Evolutionary conservation across 2,888 invertebrate genomes (phyloP), one percentile per base, ranked within the genome.

Genomic region (Tachina lurida): DNA sequence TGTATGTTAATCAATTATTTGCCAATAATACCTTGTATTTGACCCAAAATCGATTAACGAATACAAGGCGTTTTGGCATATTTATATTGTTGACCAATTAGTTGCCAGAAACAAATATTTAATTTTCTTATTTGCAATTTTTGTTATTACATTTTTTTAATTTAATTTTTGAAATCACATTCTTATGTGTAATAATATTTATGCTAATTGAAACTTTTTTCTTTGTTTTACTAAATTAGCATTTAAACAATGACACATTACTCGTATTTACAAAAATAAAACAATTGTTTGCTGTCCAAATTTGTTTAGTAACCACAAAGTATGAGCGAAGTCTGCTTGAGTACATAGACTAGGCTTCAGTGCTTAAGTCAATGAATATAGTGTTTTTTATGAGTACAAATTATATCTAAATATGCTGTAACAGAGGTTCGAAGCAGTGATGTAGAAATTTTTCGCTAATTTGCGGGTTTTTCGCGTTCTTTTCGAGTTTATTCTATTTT

Each of bases 1-100:
- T 31, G 31, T 31, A 12, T 19, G 45, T n/a, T 45, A 47, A 49
- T 19, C 12, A 41, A 49, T 49, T 67, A 49, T 49, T 47, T 67
- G 65, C 65, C 65, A 67, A 67, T 49, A 67, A 31, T 49, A 31
- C 49, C 65, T 67, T 67, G 65, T 31, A 67, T 67, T 67, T 67
- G 65, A 67, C 65, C 67, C 49, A 68, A 68, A 39, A 68, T 52
- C 67, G 39, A 68, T 68, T 68, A 52, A 52, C 52, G 39, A 52
- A 68, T 52, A 52, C 39, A 39, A 65, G 49, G n/a, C 10, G 52
- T 39, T 39, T 49, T 68, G 49, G n/a, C 52, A 68, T 52, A 17
- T 10, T 58, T 22, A 45, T 15, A 65, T 52, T 45, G 52, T 52
- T 68, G 7, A 52, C 49, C 52, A 68, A 68, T 52, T 68, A 68